Conservation (phyloP, 1,140 invertebrate species). For the Palaemon carinicauda region DNA sequence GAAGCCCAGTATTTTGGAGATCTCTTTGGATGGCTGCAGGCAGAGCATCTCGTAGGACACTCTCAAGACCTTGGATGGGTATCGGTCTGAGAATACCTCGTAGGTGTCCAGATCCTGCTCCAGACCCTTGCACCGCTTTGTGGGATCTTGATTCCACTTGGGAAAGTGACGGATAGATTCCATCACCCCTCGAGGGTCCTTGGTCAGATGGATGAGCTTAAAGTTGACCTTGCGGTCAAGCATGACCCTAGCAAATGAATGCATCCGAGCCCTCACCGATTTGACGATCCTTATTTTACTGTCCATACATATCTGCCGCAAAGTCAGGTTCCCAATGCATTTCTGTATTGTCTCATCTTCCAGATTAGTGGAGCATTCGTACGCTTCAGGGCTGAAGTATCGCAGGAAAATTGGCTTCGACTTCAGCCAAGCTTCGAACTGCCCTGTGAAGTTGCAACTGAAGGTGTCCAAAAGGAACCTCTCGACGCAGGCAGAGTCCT, state of each 20-base stretch:
- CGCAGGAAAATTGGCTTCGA: not conserved
- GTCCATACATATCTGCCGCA: not conserved
- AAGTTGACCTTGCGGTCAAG: constrained; percentile 4
- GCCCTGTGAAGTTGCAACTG: not conserved
- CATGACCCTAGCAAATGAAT: not conserved
- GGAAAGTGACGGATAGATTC: constrained; percentile 14
- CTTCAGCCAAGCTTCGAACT: constrained; percentile 24
- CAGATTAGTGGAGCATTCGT: not conserved
- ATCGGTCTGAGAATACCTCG: not conserved
- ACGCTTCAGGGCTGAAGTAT: not conserved
- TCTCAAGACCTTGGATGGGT: constrained; percentile 6
- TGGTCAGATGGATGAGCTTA: constrained; percentile 24
- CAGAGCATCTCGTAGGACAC: constrained; percentile 25
- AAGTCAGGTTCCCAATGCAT: not conserved
- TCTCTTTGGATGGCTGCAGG: not conserved
- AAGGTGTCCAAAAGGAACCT: constrained; percentile 9
- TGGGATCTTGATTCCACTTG: constrained; percentile 4
- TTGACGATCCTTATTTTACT: constrained; percentile 12
- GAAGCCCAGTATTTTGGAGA: not conserved
- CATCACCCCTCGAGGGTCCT: constrained; percentile 26
- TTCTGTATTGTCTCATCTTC: not conserved
- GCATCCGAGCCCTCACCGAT: not conserved
- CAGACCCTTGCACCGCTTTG: not conserved
- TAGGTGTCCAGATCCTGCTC: constrained; percentile 16
- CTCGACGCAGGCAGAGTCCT: not conserved